Evolutionary conservation across 2,797 vertebrate species (phyloP).

Genomic region (Eulemur mongoz): DNA sequence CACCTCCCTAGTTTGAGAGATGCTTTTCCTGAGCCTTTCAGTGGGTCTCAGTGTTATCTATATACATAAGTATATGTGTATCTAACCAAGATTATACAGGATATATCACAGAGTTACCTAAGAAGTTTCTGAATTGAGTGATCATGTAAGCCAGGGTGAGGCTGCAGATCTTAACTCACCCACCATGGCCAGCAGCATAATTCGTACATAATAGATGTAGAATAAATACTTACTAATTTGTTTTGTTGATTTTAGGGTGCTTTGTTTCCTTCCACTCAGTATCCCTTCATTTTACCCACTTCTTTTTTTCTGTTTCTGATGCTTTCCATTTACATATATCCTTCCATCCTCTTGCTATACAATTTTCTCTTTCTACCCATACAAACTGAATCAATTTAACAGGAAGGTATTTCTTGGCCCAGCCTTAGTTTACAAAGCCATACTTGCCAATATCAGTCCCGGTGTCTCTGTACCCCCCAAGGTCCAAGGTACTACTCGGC

Average conservation of each 20-base stretch:
- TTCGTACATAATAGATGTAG: neutral
- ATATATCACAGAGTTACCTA: neutral
- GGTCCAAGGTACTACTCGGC: neutral
- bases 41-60: neutral
- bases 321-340: neutral
- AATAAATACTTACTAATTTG: slow-evolving; percentile 11
- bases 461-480: neutral
- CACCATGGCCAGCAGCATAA: neutral
- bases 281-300: neutral
- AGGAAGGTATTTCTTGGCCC: neutral
- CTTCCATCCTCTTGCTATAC: neutral
- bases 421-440: neutral
- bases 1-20: neutral
- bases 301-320: neutral
- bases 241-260: neutral
- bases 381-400: neutral
- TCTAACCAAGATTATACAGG: neutral
- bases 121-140: slow-evolving; percentile 22
- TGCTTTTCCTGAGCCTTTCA: neutral
- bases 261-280: neutral
- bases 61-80: neutral
- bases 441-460: neutral
- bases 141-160: neutral
- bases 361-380: neutral
- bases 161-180: neutral